Base-by-base conservation (phyloP, 2,113 vertebrate species). In the Xenopus laevis region DNA sequence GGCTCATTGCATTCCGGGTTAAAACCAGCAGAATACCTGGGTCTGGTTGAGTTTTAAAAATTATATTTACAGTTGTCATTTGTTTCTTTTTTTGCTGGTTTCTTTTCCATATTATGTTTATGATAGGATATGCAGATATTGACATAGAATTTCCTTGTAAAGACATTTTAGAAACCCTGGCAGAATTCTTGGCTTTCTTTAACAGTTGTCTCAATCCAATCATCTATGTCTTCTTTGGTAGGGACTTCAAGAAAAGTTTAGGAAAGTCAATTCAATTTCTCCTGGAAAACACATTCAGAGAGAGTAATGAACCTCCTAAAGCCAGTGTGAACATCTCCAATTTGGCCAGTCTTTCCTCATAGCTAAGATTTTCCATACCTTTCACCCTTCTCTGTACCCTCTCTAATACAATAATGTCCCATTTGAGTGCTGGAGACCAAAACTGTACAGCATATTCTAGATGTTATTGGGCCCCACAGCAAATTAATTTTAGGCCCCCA, bases 201-300 rank as follows among this genome's bases (percentile, higher is more conserved):
- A 93, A 92, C 84, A 93, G 91, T 71, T 92, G 92, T 68, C 68
- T 94, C 27, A 93, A 93, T 77, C 91, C 92, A 4, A 74, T 93
- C 46, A 79, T 94, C 12, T 94, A 93, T 63, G 91, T 93, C 18
- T 93, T 92, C 72, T 87, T 90, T 82, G 93, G 92, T 10, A 87
- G 91, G 70, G 89, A 93, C 79, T 92, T 77, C 91, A 92, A 88
- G 90, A 77, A 91, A 50, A 88, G 71, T 82, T 92, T 30, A 84
- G n/a, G 81, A 15, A 89, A 86, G 79, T 92, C 92, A 46, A 58
- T 93, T 59, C 82, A 90, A 64, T 83, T 86, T 58, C 85, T 87
- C 1, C 68, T 94, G 68, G 89, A 91, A 79, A 86, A 67, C 1
- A 87, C 89, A 18, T 90, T 93, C 77, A 87, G 87, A 57, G 91